phyloP scores from a whole-genome alignment of 2,888 invertebrate genomes.

The Seira sanloemensis region DNA sequence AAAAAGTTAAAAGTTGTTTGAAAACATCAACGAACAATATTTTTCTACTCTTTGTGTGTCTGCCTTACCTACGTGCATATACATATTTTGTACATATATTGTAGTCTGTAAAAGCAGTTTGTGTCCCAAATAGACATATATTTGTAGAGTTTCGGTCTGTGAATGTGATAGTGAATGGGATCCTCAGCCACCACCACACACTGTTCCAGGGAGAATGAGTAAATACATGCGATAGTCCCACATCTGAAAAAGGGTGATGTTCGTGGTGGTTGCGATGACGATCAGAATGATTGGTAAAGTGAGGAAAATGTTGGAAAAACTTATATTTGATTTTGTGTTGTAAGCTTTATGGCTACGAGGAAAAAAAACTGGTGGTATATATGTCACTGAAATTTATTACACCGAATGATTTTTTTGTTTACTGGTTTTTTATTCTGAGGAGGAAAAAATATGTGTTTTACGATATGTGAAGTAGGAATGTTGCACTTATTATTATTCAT shows the following conservation, averaged over 20 bases:
- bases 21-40: constrained; percentile 56
- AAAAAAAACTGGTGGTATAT: not conserved
- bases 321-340: constrained; percentile 11
- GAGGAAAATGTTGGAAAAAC: not conserved
- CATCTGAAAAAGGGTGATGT: no score
- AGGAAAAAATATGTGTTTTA: not conserved
- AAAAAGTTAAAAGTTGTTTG: constrained; percentile 52
- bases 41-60: constrained; percentile 37
- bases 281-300: not conserved
- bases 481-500: constrained; percentile 16
- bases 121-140: no score
- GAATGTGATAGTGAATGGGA: no score
- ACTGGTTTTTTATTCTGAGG: not conserved
- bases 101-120: no score
- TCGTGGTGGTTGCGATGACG: not conserved
- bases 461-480: not conserved
- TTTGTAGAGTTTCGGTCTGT: no score
- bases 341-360: not conserved
- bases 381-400: constrained; percentile 12
- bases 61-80: no score
- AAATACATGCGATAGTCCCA: no score
- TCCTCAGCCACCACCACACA: no score
- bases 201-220: no score
- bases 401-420: not conserved
- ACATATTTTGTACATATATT: no score